Conservation (phyloP, 2,113 vertebrate genomes). For the Trichechus manatus region DNA sequence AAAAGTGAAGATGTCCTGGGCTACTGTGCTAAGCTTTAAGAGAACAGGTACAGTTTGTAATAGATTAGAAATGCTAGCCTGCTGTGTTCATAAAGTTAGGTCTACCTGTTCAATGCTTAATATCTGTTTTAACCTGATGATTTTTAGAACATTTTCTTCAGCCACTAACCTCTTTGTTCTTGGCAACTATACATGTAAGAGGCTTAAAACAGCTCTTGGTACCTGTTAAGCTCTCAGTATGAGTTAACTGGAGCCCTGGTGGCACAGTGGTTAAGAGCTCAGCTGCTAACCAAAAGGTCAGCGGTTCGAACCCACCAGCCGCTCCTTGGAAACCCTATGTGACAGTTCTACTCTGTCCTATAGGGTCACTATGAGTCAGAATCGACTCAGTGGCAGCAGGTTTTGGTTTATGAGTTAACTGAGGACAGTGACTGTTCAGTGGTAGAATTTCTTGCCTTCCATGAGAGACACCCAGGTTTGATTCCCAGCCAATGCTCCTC, state of each 20-base stretch:
- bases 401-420: neutral
- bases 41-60: neutral
- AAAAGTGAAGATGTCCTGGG: neutral
- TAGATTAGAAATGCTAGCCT: neutral
- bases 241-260: neutral
- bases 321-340: too few species aligned
- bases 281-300: too few species aligned
- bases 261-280: too few species aligned
- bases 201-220: neutral
- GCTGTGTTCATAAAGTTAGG: neutral
- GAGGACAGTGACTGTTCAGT: neutral
- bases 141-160: constrained; percentile 32
- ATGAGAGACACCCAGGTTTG: neutral
- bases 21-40: neutral
- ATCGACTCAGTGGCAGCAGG: too few species aligned
- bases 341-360: too few species aligned
- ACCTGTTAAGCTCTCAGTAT: neutral
- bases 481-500: neutral
- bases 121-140: neutral
- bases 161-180: constrained; percentile 1
- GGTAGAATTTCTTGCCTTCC: neutral
- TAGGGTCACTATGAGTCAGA: too few species aligned
- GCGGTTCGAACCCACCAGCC: too few species aligned
- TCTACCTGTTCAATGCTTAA: constrained; percentile 37
- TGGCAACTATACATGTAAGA: neutral